Evolutionary conservation across 2,113 vertebrate species (phyloP), one percentile per base, ranked within the genome.

Genomic region (Himantopus leucocephalus): DNA sequence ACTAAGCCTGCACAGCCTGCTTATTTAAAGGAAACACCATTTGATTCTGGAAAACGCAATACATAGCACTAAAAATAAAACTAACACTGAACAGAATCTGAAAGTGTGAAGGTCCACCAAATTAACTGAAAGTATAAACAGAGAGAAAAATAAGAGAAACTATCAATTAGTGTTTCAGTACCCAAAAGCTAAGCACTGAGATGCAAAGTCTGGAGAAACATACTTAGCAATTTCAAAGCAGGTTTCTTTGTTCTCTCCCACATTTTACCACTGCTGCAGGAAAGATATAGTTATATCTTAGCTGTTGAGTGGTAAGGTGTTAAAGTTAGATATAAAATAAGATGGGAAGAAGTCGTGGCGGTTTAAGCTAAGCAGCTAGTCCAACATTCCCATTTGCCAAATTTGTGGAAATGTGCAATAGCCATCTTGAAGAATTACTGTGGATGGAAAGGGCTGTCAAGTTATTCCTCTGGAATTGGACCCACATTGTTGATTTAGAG

Each of bases 151-250:
- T 9, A 53, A 3, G 6, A 52, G 8, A 29, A 58, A 71, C 18
- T 59, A 47, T 59, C 14, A 71, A 39, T 68, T 68, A 56, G 3
- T 22, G 4, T 60, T 67, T 10, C 23, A 34, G 14, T 20, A 39
- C 14, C 8, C 7, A 21, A 53, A 89, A 74, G 10, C 19, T n/a
- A 75, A 82, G 41, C 0, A 0, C 7, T 0, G 2, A 63, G 55
- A n/a, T 2, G 4, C 20, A 27, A 50, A 68, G 19, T n/a, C 32
- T 75, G 32, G 27, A 85, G 62, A 85, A 76, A 47, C 26, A 47
- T 64, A 14, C 4, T 75, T 52, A 81, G 12, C 9, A 58, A 45
- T 70, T 85, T 70, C 37, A 71, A 59, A 71, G 27, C 5, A 48
- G 6, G 12, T 58, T 52, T n/a, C 37, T 32, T 60, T 59, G 12